phyloP scores from a whole-genome alignment of 2,888 invertebrate species.

The Copidosoma aretas region DNA sequence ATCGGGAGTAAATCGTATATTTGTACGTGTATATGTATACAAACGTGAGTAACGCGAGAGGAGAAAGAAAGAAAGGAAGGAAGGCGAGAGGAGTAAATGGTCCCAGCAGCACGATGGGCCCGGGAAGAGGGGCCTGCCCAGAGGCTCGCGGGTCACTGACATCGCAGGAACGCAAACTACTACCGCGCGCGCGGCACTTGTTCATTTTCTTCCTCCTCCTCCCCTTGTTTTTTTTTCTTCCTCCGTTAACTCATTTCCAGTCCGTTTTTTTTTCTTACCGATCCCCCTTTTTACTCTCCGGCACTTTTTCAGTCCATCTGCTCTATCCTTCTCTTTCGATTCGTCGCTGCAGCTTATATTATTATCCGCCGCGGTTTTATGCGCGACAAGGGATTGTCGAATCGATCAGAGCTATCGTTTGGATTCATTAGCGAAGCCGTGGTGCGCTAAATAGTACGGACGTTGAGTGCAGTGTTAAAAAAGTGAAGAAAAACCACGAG shows the following conservation, averaged over 20 bases:
- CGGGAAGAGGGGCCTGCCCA: neutral
- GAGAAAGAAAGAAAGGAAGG: neutral
- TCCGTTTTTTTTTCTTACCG: neutral
- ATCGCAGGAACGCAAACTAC: conserved; percentile 54
- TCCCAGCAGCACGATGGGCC: too few species aligned
- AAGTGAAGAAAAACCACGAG: too few species aligned
- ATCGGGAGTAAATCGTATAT: too few species aligned
- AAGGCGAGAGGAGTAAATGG: neutral
- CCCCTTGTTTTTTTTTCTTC: conserved; percentile 33
- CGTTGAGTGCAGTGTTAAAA: too few species aligned
- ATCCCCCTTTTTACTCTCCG: conserved; percentile 35
- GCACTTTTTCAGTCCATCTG: too few species aligned
- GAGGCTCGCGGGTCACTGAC: conserved; percentile 53
- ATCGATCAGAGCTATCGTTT: too few species aligned
- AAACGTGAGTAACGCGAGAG: neutral
- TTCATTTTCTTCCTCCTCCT: conserved; percentile 44
- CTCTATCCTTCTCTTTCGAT: neutral
- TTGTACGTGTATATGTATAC: too few species aligned
- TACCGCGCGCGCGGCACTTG: conserved; percentile 42
- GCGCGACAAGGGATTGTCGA: too few species aligned
- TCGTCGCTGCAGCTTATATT: neutral
- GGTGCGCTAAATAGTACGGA: too few species aligned
- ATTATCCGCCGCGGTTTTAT: too few species aligned
- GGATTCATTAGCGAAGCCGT: neutral
- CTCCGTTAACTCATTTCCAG: neutral